A percentile compares a stretch with the other conserved stretches of the same genome.
These are phyloP conservation scores for Megaceryle alcyon DNA, from an alignment of 2,797 vertebrate genomes.

Conservation along the genomic window DNA sequence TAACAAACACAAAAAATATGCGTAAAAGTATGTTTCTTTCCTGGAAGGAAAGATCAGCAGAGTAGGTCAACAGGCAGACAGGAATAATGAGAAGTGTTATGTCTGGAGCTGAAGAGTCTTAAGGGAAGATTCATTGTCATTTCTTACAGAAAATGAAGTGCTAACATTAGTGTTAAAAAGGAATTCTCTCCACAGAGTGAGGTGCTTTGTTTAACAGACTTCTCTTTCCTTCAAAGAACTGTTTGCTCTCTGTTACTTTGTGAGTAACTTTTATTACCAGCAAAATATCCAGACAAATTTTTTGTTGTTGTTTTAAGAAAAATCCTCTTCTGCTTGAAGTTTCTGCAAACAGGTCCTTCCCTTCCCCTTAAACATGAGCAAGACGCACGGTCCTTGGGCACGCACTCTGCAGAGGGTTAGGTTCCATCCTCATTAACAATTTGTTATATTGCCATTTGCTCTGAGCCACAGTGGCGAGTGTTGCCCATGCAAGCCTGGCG, in stretches of 20 bases:
- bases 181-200: not conserved
- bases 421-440: conserved; percentile 7
- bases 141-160: not conserved
- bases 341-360: not conserved
- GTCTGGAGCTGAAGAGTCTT: not conserved
- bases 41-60: not conserved
- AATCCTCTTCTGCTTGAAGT: not conserved
- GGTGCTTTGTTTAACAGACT: conserved; percentile 3
- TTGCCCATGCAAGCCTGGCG: not conserved
- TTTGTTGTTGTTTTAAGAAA: not conserved
- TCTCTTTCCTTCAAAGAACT: not conserved
- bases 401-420: not conserved
- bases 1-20: not conserved
- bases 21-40: not conserved
- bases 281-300: not conserved
- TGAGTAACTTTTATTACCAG: conserved; percentile 16
- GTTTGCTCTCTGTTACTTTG: not conserved
- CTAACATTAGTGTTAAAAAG: not conserved
- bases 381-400: not conserved
- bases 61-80: not conserved
- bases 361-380: not conserved
- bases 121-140: not conserved
- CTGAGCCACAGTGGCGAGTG: not conserved
- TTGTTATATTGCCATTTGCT: conserved; percentile 39
- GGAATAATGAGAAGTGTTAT: not conserved